Percentiles rank a stretch among this genome's conserved stretches.
Evolutionary conservation across 2,797 vertebrate genomes (phyloP).

Genomic region (Hemitrygon akajei): DNA sequence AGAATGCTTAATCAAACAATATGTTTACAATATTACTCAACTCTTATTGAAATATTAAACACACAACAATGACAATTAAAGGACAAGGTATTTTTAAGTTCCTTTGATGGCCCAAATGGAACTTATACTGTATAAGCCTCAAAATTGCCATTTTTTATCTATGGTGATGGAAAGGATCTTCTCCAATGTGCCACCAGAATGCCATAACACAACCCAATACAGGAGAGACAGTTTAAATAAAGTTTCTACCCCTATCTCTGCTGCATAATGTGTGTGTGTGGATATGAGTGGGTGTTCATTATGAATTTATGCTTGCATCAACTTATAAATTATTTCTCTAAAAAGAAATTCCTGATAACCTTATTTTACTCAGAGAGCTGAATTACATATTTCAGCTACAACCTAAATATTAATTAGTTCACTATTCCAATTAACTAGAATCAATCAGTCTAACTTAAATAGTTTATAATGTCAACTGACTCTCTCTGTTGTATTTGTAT

Average conservation of each 20-base stretch:
- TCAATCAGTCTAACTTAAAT: not conserved
- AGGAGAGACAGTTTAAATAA: not conserved
- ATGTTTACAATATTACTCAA: too few relatives aligned
- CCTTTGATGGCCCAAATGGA: not conserved
- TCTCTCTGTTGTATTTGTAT: not conserved
- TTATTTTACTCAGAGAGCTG: not conserved
- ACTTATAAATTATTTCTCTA: slow-evolving; percentile 4
- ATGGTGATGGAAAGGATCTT: not conserved
- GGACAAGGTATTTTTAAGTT: not conserved
- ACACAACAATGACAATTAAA: not conserved
- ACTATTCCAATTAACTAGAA: not conserved
- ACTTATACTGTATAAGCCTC: not conserved
- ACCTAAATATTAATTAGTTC: not conserved
- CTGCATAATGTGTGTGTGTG: too few relatives aligned
- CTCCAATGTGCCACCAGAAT: not conserved
- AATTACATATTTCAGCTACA: not conserved
- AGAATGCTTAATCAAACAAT: too few relatives aligned
- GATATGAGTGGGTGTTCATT: not conserved
- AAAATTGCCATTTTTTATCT: too few relatives aligned
- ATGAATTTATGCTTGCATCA: not conserved
- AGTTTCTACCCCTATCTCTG: not conserved
- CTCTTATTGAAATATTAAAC: too few relatives aligned
- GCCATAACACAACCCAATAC: not conserved
- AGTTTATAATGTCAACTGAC: not conserved
- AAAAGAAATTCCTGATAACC: not conserved